Evolutionary conservation across 1,140 invertebrate genomes (phyloP), one percentile per base, ranked within the genome.

Genomic region (Sipha flava): DNA sequence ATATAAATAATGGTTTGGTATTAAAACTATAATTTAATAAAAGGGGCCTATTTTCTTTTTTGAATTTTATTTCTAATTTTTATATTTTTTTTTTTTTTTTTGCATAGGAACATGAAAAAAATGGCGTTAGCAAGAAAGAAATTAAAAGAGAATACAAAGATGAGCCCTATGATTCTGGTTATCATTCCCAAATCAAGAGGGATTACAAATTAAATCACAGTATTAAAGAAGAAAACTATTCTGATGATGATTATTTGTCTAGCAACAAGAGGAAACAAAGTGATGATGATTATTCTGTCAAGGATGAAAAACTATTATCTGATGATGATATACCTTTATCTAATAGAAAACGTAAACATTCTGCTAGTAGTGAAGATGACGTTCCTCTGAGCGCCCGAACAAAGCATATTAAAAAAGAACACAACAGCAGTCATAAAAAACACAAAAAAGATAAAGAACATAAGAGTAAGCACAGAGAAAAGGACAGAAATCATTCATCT

Each of bases 391-490:
- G 88, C 81, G 86, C 89, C 66, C 86, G 90, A 68, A 57, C 73
- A 77, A 94, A 92, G 84, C 92, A 92, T 84, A 82, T 89, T 45
- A 91, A 93, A 84, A 92, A 90, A 82, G 91, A 89, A 85, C 90
- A 88, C 84, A 89, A 88, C 83, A 87, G 88, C 86, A 89, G 88
- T 84, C 89, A 88, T 83, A 89, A 88, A 82, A 88, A 88, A 80
- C 88, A 86, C 82, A 87, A 88, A 85, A 89, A 87, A 85, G 84
- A 86, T 34, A 83, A 79, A 10, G 62, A 79, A 31, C 86, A 88
- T 84, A 86, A 87, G 81, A 84, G 87, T 83, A 86, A 89, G 79
- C 88, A 91, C 79, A 88, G 90, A 79, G 87, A 89, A 80, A 88
- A 90, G 80, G 88, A 92, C 72, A 88, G 89, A 81, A 88, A 89